phyloP scores from a whole-genome alignment of 1,140 invertebrate genomes.

The Calephelis virginiensis region DNA sequence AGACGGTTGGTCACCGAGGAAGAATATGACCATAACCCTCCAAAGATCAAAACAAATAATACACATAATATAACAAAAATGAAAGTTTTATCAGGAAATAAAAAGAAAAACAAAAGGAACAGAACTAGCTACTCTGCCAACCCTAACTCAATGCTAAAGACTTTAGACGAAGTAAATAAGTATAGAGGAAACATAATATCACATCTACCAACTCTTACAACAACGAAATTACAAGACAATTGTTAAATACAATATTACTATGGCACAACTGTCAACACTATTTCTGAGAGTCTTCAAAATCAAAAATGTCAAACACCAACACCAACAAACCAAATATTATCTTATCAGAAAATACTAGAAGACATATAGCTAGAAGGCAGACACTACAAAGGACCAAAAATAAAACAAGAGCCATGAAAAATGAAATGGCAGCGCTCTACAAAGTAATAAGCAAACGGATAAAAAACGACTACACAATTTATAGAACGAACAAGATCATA shows the following conservation, averaged over 20 bases:
- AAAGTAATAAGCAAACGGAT: neutral
- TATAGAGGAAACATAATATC: too few species aligned
- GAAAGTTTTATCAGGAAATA: too few species aligned
- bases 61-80: too few species aligned
- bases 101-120: neutral
- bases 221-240: neutral
- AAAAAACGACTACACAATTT: neutral
- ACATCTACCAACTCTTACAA: constrained; percentile 20
- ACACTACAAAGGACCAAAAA: neutral
- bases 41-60: constrained; percentile 9
- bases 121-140: neutral
- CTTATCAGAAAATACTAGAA: neutral
- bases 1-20: too few species aligned
- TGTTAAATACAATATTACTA: too few species aligned
- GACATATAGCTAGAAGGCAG: too few species aligned
- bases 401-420: constrained; percentile 1
- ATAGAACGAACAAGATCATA: neutral
- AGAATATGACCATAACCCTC: neutral
- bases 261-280: too few species aligned
- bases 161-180: too few species aligned
- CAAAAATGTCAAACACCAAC: too few species aligned
- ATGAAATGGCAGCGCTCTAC: constrained; percentile 4
- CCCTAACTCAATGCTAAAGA: constrained; percentile 5
- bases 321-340: neutral
- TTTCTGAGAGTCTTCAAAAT: too few species aligned